Percentiles rank a stretch among this genome's conserved stretches.
These are phyloP conservation scores for Mobula hypostoma DNA, from an alignment of 2,113 vertebrate genomes.

Conservation along the genomic window DNA sequence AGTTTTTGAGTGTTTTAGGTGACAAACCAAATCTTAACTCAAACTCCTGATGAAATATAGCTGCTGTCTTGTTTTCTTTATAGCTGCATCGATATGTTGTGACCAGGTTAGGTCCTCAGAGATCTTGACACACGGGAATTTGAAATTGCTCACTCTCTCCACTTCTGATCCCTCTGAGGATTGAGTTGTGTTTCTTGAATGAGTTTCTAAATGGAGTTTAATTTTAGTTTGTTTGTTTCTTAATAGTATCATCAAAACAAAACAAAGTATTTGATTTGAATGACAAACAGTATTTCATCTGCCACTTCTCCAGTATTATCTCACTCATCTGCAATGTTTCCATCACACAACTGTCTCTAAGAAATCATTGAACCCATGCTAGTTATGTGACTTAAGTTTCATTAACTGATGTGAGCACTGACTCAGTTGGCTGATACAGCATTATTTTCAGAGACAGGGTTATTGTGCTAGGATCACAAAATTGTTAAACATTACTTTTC, in stretches of 20 bases:
- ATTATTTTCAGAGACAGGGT: neutral
- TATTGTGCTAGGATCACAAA: neutral
- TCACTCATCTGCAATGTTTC: neutral
- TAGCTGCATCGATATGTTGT: too few relatives aligned
- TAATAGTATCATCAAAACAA: slow-evolving; percentile 18
- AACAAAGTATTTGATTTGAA: neutral
- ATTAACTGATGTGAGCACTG: too few relatives aligned
- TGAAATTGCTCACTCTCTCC: too few relatives aligned
- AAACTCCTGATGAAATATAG: too few relatives aligned
- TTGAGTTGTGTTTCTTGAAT: too few relatives aligned
- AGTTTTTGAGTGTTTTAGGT: too few relatives aligned
- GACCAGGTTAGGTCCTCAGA: too few relatives aligned
- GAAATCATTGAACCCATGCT: neutral
- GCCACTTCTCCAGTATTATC: slow-evolving; percentile 6
- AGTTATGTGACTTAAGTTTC: neutral
- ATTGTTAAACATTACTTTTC: neutral
- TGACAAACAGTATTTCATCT: neutral
- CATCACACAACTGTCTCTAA: neutral
- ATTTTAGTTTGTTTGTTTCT: slow-evolving; percentile 1
- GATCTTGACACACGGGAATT: too few relatives aligned
- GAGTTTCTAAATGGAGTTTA: neutral
- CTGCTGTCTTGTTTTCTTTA: too few relatives aligned
- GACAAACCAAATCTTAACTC: too few relatives aligned
- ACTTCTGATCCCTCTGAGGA: too few relatives aligned
- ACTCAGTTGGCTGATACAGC: neutral